Base-by-base conservation (phyloP, 2,113 vertebrate genomes). In the Trinectes maculatus region DNA sequence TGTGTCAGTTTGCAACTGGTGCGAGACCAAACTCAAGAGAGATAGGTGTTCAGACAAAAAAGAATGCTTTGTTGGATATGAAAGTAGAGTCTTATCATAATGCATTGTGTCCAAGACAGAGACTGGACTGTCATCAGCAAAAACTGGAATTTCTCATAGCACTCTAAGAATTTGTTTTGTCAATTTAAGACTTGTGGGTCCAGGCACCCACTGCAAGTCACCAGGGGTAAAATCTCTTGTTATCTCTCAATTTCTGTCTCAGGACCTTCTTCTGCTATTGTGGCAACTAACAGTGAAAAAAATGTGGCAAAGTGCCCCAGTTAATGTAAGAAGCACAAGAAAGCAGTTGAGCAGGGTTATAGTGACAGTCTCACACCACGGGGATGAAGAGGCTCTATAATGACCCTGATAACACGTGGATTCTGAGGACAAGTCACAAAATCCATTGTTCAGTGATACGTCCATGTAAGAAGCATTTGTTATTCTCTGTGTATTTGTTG, bases 111-210 rank as follows among this genome's bases (percentile, higher is more conserved):
- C 42, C 37, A 18, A 53, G 2, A 24, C 44, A 46, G 68, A 52
- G 12, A 46, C 21, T 6, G 61, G 46, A 71, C 43, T 19, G 37
- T 51, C 61, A 55, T 22, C 25, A 6, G 22, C 29, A 36, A 16
- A 36, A 51, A 63, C 37, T 3, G 25, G 5, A 21, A 48, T 46
- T 46, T 47, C 19, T 63, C 39, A 34, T n/a, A 48, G 18, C 43
- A 37, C 11, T 29, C 56, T 53, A 48, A 73, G 26, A 52, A 36
- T 60, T 29, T 56, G 64, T 61, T 75, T 58, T 52, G 55, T 42
- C 34, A 59, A 31, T 60, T 60, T 8, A 21, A 37, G 40, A 16
- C 47, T 33, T 18, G 22, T 40, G 28, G 65, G 34, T 34, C 25
- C 19, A 58, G 42, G 1, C 9, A 51, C 5, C 21, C 15, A 3